A percentile compares a stretch with the other conserved stretches of the same genome.
Evolutionary conservation across 2,888 invertebrate genomes (phyloP).

Genomic region (Drosophila bunnanda): DNA sequence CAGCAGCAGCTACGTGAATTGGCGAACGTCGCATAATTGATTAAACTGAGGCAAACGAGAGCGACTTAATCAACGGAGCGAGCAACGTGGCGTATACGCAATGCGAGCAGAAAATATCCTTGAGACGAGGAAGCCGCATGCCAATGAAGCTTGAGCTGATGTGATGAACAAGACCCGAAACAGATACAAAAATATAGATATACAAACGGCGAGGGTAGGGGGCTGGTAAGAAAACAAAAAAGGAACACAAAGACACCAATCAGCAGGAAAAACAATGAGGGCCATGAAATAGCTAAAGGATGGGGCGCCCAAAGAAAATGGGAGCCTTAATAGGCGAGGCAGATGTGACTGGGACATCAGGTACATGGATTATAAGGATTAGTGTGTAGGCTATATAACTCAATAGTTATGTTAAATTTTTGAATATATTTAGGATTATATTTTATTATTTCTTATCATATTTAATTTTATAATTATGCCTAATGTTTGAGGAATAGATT

Average conservation of each 20-base stretch:
- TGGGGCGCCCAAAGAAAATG: conserved; percentile 23
- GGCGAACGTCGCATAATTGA: conserved; percentile 76
- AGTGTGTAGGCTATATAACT: not conserved
- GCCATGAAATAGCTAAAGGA: conserved; percentile 32
- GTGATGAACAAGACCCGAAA: conserved; percentile 25
- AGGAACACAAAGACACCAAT: conserved; percentile 60
- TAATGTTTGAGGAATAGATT: not conserved
- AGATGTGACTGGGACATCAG: conserved; percentile 10
- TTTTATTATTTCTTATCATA: not conserved
- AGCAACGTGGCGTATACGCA: conserved; percentile 73
- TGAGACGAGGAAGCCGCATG: conserved; percentile 6
- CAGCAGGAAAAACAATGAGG: conserved; percentile 60
- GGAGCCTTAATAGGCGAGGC: conserved; percentile 54
- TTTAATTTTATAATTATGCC: too few species aligned
- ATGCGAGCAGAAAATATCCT: conserved; percentile 42
- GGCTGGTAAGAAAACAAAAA: not conserved
- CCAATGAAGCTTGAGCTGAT: conserved; percentile 20
- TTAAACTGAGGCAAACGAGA: conserved; percentile 66
- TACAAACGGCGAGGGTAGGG: not conserved
- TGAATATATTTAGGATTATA: too few species aligned
- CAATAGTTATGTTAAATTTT: not conserved
- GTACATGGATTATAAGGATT: conserved; percentile 16
- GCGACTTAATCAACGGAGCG: conserved; percentile 74
- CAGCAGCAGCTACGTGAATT: conserved; percentile 47
- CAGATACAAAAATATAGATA: conserved; percentile 9